These are phyloP conservation scores for Hippopotamus amphibius DNA, from an alignment of 2,113 vertebrate species.

Conservation along the genomic window DNA sequence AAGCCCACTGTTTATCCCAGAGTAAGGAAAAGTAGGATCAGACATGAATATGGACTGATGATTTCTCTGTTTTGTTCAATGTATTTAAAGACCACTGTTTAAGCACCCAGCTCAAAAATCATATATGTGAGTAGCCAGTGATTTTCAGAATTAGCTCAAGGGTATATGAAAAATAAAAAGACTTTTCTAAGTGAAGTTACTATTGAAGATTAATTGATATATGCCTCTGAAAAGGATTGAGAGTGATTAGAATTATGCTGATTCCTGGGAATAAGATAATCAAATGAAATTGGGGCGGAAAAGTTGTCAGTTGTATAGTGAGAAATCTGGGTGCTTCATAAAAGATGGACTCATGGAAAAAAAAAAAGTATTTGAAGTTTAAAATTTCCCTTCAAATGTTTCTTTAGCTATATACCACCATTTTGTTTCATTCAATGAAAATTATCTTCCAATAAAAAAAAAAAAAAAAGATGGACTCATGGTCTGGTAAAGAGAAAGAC, in stretches of 20 bases:
- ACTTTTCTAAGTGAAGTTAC: background rate
- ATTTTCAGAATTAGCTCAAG: conserved; percentile 23
- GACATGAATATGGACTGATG: background rate
- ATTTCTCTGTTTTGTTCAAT: background rate
- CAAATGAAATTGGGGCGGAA: background rate
- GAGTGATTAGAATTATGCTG: background rate
- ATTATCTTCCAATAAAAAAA: no score
- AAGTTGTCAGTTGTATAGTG: background rate
- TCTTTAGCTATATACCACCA: no score
- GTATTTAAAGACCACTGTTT: background rate
- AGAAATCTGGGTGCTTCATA: background rate
- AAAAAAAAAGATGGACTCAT: background rate
- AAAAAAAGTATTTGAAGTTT: no score
- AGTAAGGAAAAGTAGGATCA: background rate
- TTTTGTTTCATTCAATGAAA: no score
- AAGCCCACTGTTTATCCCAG: background rate
- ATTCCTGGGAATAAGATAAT: background rate
- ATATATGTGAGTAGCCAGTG: background rate
- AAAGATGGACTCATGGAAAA: background rate
- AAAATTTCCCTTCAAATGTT: no score
- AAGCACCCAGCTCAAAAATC: background rate
- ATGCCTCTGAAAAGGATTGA: background rate
- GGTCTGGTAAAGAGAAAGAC: background rate
- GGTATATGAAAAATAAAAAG: background rate
- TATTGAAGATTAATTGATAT: background rate